These are phyloP conservation scores for Engraulis encrasicolus DNA, from an alignment of 2,113 vertebrate genomes.

Conservation along the genomic window DNA sequence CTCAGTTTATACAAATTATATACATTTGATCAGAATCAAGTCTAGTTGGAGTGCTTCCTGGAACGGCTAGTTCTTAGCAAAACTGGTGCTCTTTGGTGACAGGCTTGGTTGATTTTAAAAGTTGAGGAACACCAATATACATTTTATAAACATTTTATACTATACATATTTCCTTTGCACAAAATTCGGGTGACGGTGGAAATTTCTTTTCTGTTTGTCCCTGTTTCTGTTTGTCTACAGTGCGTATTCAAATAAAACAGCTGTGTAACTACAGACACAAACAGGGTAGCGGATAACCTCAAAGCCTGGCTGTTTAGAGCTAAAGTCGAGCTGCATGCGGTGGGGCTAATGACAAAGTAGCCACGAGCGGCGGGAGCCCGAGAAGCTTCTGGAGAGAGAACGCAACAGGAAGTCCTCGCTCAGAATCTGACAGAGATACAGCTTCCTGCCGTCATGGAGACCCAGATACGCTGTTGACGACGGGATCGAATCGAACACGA, in stretches of 20 bases:
- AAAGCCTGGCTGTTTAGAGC: neutral
- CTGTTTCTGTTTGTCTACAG: neutral
- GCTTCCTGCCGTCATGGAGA: conserved; percentile 26
- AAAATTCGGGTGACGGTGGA: no score
- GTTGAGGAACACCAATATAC: no score
- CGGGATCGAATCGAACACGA: conserved; percentile 27
- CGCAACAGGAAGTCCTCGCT: conserved; percentile 13
- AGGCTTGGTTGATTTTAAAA: no score
- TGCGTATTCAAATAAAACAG: neutral
- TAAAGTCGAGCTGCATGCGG: neutral
- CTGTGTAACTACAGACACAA: neutral
- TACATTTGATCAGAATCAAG: no score
- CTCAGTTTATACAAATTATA: no score
- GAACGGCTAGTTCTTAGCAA: no score
- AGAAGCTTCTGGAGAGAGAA: conserved; percentile 6
- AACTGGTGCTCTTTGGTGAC: no score
- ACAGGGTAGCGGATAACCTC: neutral
- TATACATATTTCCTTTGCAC: no score
- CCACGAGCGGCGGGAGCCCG: neutral
- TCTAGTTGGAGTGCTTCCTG: no score
- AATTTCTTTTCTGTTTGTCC: neutral
- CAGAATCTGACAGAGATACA: conserved; percentile 19
- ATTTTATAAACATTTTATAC: no score
- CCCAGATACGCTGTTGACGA: conserved; percentile 19
- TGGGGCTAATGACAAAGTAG: neutral